phyloP scores from a whole-genome alignment of 2,797 vertebrate genomes.

The Chaunax sp. region DNA sequence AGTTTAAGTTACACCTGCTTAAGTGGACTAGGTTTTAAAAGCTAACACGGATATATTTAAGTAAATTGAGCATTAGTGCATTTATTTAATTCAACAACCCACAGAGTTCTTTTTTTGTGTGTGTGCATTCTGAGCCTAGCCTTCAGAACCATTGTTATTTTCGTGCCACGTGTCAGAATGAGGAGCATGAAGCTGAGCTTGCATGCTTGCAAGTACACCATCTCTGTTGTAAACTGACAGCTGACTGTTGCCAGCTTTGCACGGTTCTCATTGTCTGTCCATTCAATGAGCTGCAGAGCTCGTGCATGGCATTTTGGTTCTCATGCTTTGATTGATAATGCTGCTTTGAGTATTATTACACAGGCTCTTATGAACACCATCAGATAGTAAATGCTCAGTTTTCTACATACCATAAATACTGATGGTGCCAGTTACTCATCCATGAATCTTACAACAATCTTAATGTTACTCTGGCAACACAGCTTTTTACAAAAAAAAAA shows the following conservation, averaged over 20 bases:
- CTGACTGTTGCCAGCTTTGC: slow-evolving; percentile 27
- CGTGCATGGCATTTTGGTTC: slow-evolving; percentile 3
- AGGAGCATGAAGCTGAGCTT: slow-evolving; percentile 20
- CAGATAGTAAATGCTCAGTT: neutral
- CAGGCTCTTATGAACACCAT: neutral
- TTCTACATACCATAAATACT: slow-evolving; percentile 8
- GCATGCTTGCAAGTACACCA: slow-evolving; percentile 26
- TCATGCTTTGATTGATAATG: slow-evolving; percentile 11
- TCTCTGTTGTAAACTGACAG: slow-evolving; percentile 30
- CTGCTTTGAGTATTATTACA: neutral
- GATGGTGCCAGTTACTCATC: slow-evolving; percentile 10
- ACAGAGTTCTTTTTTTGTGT: too few species aligned
- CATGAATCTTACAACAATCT: slow-evolving; percentile 1
- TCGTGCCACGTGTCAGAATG: slow-evolving; percentile 33
- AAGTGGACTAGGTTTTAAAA: too few species aligned
- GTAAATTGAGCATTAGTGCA: too few species aligned
- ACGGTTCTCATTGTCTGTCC: slow-evolving; percentile 10
- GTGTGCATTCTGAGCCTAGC: slow-evolving; percentile 22
- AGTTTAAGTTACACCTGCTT: too few species aligned
- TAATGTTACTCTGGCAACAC: slow-evolving; percentile 45
- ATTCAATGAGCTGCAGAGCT: neutral
- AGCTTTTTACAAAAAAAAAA: slow-evolving; percentile 28
- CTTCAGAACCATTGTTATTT: slow-evolving; percentile 17
- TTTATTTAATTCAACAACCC: too few species aligned
- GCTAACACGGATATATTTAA: too few species aligned